Evolutionary conservation across 1,140 invertebrate species (phyloP), one percentile per base, ranked within the genome.

Genomic region (Nephila pilipes): DNA sequence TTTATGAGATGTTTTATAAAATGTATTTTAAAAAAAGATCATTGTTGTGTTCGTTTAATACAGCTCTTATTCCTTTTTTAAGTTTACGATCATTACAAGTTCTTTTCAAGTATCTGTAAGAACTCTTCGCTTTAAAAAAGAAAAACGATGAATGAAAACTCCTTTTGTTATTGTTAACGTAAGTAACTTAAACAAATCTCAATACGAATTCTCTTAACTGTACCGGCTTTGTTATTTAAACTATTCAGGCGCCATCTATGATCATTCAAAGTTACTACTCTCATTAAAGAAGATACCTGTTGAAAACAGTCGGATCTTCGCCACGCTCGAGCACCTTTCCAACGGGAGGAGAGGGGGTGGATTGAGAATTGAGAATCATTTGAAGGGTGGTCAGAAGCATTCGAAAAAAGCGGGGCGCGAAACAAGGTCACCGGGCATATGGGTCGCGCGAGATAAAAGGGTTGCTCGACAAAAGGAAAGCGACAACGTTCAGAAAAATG

Each of bases 381-480:
- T 36, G 69, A 75, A 75, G 69, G 69, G 69, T 75, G 69, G 69
- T 75, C 69, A 75, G 69, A 29, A 75, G 69, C 69, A 75, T 75
- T 29, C 1, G 69, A 18, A 75, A 75, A 75, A 75, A 75, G 69
- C 69, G 69, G 69, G 69, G 69, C 69, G 69, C 69, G 69, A 75
- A 75, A 75, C 69, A 75, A 75, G 69, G 69, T 75, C 69, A 75
- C 25, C 69, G 69, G 69, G 69, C 69, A 75, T 75, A 12, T 75
- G 69, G 29, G 69, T 18, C 69, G 29, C 16, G 16, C 69, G 69
- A 75, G 69, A 75, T 75, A 75, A 75, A 75, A 75, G 69, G 69
- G 69, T 75, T 75, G 69, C 29, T 75, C 69, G 69, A 75, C 69
- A 75, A 75, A 75, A 75, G 69, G 69, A 75, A 75, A 75, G 69